phyloP scores from a whole-genome alignment of 2,113 vertebrate species.

The Ailurus styani region DNA sequence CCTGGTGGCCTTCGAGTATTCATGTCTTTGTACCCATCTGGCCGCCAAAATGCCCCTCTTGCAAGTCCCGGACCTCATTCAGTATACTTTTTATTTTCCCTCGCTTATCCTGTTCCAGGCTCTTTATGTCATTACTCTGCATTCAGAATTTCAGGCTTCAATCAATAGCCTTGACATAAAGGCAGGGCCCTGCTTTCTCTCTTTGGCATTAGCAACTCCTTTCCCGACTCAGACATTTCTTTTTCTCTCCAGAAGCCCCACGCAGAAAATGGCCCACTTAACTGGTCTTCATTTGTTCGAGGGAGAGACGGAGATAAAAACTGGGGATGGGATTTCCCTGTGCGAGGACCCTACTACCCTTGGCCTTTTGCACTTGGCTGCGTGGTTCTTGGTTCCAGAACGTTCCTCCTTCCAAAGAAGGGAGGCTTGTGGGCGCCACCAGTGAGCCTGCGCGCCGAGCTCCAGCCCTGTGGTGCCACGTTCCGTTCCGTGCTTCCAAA shows the following conservation, averaged over 20 bases:
- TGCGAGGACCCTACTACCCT: not conserved
- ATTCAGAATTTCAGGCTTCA: constrained; percentile 22
- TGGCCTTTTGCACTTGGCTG: fast-evolving
- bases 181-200: not conserved
- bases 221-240: not conserved
- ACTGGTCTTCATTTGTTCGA: not conserved
- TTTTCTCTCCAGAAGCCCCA: not conserved
- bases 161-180: constrained; percentile 6
- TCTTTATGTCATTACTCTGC: constrained; percentile 51
- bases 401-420: not conserved
- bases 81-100: constrained; percentile 9
- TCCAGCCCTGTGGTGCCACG: too few species aligned
- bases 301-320: not conserved
- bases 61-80: constrained; percentile 29
- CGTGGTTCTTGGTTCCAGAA: not conserved
- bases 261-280: not conserved
- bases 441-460: not conserved
- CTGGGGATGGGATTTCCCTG: not conserved
- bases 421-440: constrained; percentile 12
- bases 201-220: not conserved
- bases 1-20: not conserved
- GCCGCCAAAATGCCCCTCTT: constrained; percentile 41
- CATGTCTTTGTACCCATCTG: not conserved
- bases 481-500: not conserved
- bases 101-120: not conserved